Percentiles rank a stretch among this genome's conserved stretches.
phyloP scores from a whole-genome alignment of 1,140 invertebrate genomes.

The Drosophila kikkawai region DNA sequence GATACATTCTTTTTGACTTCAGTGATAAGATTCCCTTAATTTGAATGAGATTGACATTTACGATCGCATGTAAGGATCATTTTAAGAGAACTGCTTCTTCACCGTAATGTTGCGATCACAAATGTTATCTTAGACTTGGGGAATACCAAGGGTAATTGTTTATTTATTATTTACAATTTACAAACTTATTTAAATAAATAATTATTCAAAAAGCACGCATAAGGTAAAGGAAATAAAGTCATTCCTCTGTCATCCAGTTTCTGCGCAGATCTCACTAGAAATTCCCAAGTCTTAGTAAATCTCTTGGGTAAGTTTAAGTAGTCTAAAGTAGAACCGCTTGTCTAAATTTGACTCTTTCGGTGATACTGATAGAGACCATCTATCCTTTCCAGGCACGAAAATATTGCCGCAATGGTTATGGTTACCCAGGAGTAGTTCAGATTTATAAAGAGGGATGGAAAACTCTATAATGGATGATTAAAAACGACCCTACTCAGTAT shows the following conservation, averaged over 20 bases:
- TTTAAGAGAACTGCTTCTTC: not conserved
- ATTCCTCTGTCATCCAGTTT: too few species aligned
- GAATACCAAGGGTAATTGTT: not conserved
- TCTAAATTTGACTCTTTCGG: not conserved
- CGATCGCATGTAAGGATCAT: not conserved
- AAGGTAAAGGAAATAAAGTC: too few species aligned
- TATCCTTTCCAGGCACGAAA: not conserved
- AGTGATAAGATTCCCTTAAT: not conserved
- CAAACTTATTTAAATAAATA: not conserved
- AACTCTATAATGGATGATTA: not conserved
- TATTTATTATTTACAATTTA: not conserved
- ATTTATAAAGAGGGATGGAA: not conserved
- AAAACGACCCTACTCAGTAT: not conserved
- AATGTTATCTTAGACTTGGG: too few species aligned
- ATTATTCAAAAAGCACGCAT: too few species aligned
- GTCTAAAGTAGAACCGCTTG: too few species aligned
- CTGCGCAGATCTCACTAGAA: too few species aligned
- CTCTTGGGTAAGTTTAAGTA: too few species aligned
- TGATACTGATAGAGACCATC: not conserved
- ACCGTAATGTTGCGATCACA: not conserved
- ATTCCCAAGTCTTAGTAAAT: too few species aligned
- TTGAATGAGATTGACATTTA: not conserved
- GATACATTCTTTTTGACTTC: not conserved
- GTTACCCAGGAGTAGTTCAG: too few species aligned
- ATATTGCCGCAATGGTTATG: not conserved